Evolutionary conservation across 2,113 vertebrate species (phyloP).

Genomic region (Nansenia antarctica): DNA sequence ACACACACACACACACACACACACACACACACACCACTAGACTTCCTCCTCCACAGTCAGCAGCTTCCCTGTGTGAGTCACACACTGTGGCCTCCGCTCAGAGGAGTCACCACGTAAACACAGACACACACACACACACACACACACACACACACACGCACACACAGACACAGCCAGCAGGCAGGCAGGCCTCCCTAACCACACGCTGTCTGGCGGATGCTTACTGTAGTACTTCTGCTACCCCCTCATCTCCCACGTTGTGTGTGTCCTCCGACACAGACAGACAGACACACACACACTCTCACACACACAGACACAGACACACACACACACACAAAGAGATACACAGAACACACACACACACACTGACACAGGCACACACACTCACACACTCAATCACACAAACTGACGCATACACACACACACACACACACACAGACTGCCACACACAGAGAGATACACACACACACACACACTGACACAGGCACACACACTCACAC

Average conservation of each 20-base stretch:
- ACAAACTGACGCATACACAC: conserved; percentile 4
- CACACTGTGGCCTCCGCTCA: not conserved
- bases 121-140: not conserved
- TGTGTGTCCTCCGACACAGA: not conserved
- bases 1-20: not conserved
- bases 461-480: too few relatives aligned
- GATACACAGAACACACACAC: too few relatives aligned
- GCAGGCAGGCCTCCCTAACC: not conserved
- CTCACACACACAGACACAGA: too few relatives aligned
- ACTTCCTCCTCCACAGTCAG: not conserved
- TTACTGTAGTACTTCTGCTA: not conserved
- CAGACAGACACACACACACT: conserved; percentile 11
- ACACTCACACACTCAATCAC: conserved; percentile 16
- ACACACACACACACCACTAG: too few relatives aligned
- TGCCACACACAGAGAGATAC: too few relatives aligned
- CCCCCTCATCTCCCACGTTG: not conserved
- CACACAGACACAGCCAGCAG: not conserved
- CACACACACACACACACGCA: not conserved
- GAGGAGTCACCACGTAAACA: not conserved
- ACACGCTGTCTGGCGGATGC: not conserved
- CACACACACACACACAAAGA: too few relatives aligned
- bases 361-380: too few relatives aligned
- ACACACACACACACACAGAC: too few relatives aligned
- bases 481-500: too few relatives aligned
- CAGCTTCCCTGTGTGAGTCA: not conserved